Evolutionary conservation across 2,797 vertebrate genomes (phyloP), one percentile per base, ranked within the genome.

Genomic region (Acridotheres tristis): DNA sequence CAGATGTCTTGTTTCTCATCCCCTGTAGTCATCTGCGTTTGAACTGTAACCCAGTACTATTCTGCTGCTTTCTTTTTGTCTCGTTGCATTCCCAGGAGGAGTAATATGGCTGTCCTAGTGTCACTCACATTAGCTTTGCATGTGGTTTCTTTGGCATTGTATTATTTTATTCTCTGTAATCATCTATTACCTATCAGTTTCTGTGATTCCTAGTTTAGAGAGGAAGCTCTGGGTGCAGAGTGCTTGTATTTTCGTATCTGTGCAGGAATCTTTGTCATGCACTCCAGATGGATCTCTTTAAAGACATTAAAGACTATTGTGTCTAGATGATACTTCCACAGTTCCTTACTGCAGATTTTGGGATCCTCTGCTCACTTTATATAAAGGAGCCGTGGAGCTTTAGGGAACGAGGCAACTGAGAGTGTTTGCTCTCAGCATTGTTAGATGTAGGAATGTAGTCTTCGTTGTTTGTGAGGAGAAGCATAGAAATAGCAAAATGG

Each of bases 1-100:
- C 58, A 69, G 40, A 48, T 81, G 77, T 55, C 63, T 83, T 82
- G 25, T 79, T 72, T 95, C 74, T 82, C 78, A 50, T 78, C 23
- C 67, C 45, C 63, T 45, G 34, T 48, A 59, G 68, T 90, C 40
- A 74, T 59, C 29, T 0, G 0, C 0, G 0, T 88, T 89, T 82
- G 84, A 92, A 57, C 71, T 87, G 36, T 73, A 86, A 81, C 54
- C 51, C 3, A 9, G n/a, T 40, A 27, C 21, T 73, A 13, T 69
- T 91, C 40, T 62, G 14, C 65, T 62, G 43, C 5, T 13, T 81
- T 45, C n/a, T 85, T 88, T 90, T 69, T 85, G 29, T 45, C 58
- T 78, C 7, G 3, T 43, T 4, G 9, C 23, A 8, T 67, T 88
- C 81, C 40, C 36, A 59, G 19, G 26, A 40, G 32, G 38, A 78